Evolutionary conservation across 1,140 invertebrate genomes (phyloP).

Genomic region (Saxidomus purpurata): DNA sequence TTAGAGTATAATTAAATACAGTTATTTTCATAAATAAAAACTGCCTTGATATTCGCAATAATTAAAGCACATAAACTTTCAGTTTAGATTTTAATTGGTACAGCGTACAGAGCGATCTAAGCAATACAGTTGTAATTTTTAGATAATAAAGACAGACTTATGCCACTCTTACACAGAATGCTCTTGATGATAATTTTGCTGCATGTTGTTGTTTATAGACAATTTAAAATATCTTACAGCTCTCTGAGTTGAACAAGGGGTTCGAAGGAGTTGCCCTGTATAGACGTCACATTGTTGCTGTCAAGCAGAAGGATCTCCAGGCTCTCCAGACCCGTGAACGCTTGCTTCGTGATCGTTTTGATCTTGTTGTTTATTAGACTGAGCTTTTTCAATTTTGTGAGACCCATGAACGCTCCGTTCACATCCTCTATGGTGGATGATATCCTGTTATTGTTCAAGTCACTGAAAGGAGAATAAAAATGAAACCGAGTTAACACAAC

Average conservation of each 20-base stretch:
- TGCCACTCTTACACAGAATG: too few relatives aligned
- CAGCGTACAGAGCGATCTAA: too few relatives aligned
- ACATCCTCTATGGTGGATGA: slow-evolving; percentile 96
- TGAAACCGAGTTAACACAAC: too few relatives aligned
- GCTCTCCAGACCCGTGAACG: slow-evolving; percentile 90
- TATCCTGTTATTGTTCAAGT: slow-evolving; percentile 94
- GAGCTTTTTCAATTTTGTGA: slow-evolving; percentile 91
- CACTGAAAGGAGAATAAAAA: slow-evolving; percentile 86
- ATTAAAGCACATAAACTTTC: too few relatives aligned
- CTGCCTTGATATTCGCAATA: too few relatives aligned
- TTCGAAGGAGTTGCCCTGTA: slow-evolving; percentile 79
- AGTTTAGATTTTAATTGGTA: too few relatives aligned
- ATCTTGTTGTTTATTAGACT: slow-evolving; percentile 93
- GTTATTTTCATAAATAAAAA: too few relatives aligned
- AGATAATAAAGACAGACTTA: too few relatives aligned
- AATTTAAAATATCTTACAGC: slow-evolving; percentile 83
- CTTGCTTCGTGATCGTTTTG: slow-evolving; percentile 94
- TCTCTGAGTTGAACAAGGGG: slow-evolving; percentile 79
- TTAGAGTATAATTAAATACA: too few relatives aligned
- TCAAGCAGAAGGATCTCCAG: slow-evolving; percentile 72
- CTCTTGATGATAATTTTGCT: too few relatives aligned
- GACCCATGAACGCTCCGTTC: slow-evolving; percentile 91
- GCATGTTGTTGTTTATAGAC: too few relatives aligned
- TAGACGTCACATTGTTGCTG: slow-evolving; percentile 77
- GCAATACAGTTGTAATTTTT: too few relatives aligned